phyloP scores from a whole-genome alignment of 2,888 invertebrate species.

The Gymnocheta viridis region DNA sequence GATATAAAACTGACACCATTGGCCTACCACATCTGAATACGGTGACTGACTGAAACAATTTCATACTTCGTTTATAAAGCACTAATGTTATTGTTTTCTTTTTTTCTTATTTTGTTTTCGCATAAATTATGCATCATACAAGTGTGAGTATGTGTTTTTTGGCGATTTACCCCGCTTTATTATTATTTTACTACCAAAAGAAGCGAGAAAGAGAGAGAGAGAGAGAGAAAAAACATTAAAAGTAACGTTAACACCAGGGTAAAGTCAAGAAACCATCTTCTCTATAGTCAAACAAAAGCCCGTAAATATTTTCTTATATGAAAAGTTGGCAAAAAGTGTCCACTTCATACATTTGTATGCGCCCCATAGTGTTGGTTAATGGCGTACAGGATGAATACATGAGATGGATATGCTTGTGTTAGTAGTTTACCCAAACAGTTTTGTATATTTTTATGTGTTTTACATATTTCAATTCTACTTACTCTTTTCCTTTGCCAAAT shows the following conservation, averaged over 20 bases:
- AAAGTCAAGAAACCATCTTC: conserved; percentile 11
- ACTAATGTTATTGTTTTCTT: conserved; percentile 44
- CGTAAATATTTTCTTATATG: conserved; percentile 45
- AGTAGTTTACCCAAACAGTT: conserved; percentile 12
- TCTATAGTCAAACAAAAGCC: conserved; percentile 10
- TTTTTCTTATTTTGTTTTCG: conserved; percentile 61
- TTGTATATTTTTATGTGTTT: conserved; percentile 24
- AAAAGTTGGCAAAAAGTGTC: conserved; percentile 53
- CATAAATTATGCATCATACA: conserved; percentile 78
- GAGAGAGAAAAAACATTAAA: neutral
- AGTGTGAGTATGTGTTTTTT: conserved; percentile 65
- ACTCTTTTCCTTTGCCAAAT: neutral
- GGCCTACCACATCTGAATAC: conserved; percentile 72
- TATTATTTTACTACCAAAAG: conserved; percentile 3
- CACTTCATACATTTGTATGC: conserved; percentile 63
- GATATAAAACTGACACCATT: conserved; percentile 44
- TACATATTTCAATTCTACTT: conserved; percentile 18
- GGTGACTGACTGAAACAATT: conserved; percentile 75
- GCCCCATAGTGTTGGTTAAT: conserved; percentile 48
- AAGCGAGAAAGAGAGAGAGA: neutral
- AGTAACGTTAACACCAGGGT: conserved; percentile 3
- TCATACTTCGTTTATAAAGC: conserved; percentile 46
- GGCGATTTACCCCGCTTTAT: neutral
- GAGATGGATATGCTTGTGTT: neutral
- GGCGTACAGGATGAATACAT: conserved; percentile 4